Conservation (phyloP, 2,797 vertebrate genomes). For the Sebastes jordani region DNA sequence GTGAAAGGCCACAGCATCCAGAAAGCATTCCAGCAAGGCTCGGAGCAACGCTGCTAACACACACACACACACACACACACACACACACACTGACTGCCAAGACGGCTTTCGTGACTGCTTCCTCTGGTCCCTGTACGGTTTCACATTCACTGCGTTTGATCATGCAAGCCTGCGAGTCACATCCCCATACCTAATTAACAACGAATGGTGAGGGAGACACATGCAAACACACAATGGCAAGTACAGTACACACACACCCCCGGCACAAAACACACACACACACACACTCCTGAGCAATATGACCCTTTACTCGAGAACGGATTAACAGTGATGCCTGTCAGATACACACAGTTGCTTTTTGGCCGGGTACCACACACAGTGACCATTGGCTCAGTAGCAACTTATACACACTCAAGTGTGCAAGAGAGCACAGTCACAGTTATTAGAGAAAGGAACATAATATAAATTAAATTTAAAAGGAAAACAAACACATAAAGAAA, state of each 20-base stretch:
- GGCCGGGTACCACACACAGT: conserved; percentile 56
- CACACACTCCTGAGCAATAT: conserved; percentile 41
- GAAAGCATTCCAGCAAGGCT: conserved; percentile 64
- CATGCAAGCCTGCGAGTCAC: conserved; percentile 59
- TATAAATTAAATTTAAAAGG: conserved; percentile 24
- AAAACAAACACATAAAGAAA: conserved; percentile 26
- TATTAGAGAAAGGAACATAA: neutral
- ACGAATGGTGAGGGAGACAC: conserved; percentile 55
- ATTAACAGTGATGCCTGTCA: conserved; percentile 66
- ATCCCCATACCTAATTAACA: conserved; percentile 72
- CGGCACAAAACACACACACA: conserved; percentile 3
- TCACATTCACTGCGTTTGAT: conserved; percentile 68
- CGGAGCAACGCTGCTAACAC: conserved; percentile 20
- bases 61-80: conserved; percentile 13
- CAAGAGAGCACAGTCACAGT: neutral
- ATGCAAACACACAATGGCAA: conserved; percentile 39
- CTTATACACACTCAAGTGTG: conserved; percentile 1
- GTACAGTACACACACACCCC: conserved; percentile 2
- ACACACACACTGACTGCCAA: conserved; percentile 43
- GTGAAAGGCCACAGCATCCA: conserved; percentile 69
- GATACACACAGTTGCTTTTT: conserved; percentile 50
- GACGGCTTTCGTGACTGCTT: conserved; percentile 61
- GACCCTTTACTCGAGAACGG: conserved; percentile 53
- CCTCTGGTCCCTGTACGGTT: conserved; percentile 57
- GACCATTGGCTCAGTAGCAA: conserved; percentile 18